Percentiles rank a stretch among this genome's conserved stretches.
Conservation (phyloP, 2,797 vertebrate species). For the Sylvia borin region DNA sequence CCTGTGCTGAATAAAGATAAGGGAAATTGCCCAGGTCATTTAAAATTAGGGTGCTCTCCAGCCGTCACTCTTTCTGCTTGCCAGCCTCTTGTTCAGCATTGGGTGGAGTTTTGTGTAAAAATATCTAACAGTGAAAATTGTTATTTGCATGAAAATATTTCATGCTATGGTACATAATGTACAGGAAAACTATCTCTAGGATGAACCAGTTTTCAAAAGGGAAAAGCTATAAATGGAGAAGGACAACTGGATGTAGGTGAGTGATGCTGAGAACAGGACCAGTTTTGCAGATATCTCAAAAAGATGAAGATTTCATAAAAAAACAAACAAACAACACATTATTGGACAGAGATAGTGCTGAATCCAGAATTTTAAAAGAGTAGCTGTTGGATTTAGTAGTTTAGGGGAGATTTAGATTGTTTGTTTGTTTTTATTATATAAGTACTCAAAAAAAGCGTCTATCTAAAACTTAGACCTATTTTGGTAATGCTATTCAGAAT, state of each 20-base stretch:
- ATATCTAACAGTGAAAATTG: background rate
- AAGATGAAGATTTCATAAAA: background rate
- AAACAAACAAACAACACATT: background rate
- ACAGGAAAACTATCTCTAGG: background rate
- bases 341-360: background rate
- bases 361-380: background rate
- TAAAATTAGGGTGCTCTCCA: background rate
- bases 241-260: rapidly evolving
- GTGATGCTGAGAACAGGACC: background rate
- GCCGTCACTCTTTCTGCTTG: background rate
- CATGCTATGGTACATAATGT: background rate
- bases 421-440: background rate
- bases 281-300: background rate
- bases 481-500: background rate
- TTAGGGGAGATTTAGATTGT: background rate
- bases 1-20: background rate
- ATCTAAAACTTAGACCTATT: background rate
- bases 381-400: background rate
- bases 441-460: background rate
- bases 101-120: background rate
- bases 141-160: background rate
- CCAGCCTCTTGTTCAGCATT: rapidly evolving
- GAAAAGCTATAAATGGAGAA: background rate
- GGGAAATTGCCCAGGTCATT: rapidly evolving
- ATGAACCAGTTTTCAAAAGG: background rate